Evolutionary conservation across 2,888 invertebrate species (phyloP), one percentile per base, ranked within the genome.

Genomic region (Osedax frankpressi): DNA sequence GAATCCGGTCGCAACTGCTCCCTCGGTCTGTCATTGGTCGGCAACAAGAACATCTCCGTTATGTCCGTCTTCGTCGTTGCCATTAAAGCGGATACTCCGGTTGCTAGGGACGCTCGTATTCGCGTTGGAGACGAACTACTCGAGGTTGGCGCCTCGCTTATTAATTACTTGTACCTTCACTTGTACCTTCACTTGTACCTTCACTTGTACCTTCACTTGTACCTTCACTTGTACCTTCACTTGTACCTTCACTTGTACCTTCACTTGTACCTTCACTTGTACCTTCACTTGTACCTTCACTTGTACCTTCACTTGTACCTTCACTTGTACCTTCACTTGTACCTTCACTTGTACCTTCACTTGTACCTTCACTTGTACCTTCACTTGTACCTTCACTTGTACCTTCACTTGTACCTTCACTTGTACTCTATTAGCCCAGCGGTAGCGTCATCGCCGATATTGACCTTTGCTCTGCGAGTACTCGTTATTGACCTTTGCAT

Each of bases 41-140:
- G 96, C 0, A 94, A 96, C 86, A 89, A 91, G 81, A 94, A 96
- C 85, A 88, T 94, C 69, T 91, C 90, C 81, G 90, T 91, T 81
- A 95, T 95, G 95, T 93, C 94, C 28, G 94, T 94, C 75, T 95
- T 95, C 85, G 90, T 98, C 29, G 94, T 94, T 79, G 96, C 94
- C n/a, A 87, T 98, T 73, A 91, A 94, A 84, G 92, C 94, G 0
- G 90, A 89, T 1, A 94, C 95, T 19, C 88, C 90, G 0, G 91
- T 93, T 1, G 89, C 87, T 76, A 89, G 89, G 3, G 83, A 83
- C 77, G 83, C 83, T 6, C 89, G 90, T 3, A 88, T 98, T 44
- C 89, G 89, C 82, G 89, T 94, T 25, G 96, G 95, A 0, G 98
- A 98, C 84, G 95, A 97, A 85, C 90, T 97, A 77, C 86, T 95